Evolutionary conservation across 1,140 invertebrate species (phyloP), one percentile per base, ranked within the genome.

Genomic region (Drosophila tropicalis): DNA sequence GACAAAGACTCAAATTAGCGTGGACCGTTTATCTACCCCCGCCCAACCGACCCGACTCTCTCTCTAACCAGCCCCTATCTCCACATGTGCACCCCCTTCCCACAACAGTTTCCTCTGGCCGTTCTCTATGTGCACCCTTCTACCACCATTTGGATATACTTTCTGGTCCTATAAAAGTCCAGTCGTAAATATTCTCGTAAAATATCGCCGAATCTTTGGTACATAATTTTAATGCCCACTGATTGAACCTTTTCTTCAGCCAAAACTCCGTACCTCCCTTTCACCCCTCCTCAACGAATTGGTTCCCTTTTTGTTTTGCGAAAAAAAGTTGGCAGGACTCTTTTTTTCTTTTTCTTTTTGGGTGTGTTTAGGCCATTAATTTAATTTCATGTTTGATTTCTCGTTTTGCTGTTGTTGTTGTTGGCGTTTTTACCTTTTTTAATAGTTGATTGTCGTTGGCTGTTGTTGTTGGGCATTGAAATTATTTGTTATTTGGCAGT

Each of bases 1-100:
- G 87, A 90, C 87, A 90, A 90, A 90, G 84, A 90, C 90, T 90
- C 83, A 90, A 90, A 90, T 90, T 90, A 89, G 85, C 85, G 85
- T 81, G 80, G 73, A 70, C 76, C 85, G 78, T 90, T 90, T 89
- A 89, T 89, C 83, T 77, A 54, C 44, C 34, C n/a, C 55, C 19
- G n/a, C 66, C 3, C 2, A 17, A 32, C 34, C 41, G 19, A 10
- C 7, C 41, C 17, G 1, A 39, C 22, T 29, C 13, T 9, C 15
- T 76, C 22, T 9, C 58, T 19, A 39, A 39, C 19, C 15, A 13
- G 39, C 65, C 44, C 44, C 44, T 51, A 51, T 19, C 19, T 47
- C 15, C 7, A 6, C 44, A 9, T 47, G 5, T 29, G 6, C 29
- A 29, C 5, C 29, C 29, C 29, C 29, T 5, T 0, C 5, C 29